These are phyloP conservation scores for Apotomis betuletana DNA, from an alignment of 2,888 invertebrate genomes.

Conservation along the genomic window DNA sequence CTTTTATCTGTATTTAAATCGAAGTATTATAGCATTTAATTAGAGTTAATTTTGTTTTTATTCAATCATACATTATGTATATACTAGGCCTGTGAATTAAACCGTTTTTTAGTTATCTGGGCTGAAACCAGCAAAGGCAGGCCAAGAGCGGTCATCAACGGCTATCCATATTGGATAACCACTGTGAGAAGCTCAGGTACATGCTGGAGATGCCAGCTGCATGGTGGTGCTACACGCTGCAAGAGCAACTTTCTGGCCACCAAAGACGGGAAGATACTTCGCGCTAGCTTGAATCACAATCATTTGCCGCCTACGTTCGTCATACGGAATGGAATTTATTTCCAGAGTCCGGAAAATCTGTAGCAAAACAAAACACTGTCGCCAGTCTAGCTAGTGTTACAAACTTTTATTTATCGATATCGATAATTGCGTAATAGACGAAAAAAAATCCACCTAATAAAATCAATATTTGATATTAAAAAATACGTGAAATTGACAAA, in stretches of 20 bases:
- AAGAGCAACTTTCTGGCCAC: slow-evolving; percentile 54
- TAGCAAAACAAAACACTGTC: background rate
- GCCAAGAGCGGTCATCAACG: background rate
- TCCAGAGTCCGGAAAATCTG: background rate
- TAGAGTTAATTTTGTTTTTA: too few species aligned
- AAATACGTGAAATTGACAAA: too few species aligned
- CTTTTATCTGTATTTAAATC: too few species aligned
- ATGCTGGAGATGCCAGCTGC: slow-evolving; percentile 43
- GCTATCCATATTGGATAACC: slow-evolving; percentile 1
- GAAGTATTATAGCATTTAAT: too few species aligned
- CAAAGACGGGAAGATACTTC: slow-evolving; percentile 46
- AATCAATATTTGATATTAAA: too few species aligned
- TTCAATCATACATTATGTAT: too few species aligned
- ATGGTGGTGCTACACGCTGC: slow-evolving; percentile 26
- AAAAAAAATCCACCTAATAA: too few species aligned
- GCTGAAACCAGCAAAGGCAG: background rate
- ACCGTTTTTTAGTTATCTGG: slow-evolving; percentile 14
- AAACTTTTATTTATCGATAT: too few species aligned
- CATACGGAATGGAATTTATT: slow-evolving; percentile 19
- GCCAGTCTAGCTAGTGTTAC: too few species aligned
- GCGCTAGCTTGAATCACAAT: slow-evolving; percentile 40
- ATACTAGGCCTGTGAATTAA: too few species aligned
- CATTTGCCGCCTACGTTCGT: slow-evolving; percentile 45
- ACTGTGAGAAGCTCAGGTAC: background rate
- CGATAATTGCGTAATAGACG: too few species aligned